Evolutionary conservation across 2,797 vertebrate species (phyloP), one percentile per base, ranked within the genome.

Genomic region (Sebastes matsubarae): DNA sequence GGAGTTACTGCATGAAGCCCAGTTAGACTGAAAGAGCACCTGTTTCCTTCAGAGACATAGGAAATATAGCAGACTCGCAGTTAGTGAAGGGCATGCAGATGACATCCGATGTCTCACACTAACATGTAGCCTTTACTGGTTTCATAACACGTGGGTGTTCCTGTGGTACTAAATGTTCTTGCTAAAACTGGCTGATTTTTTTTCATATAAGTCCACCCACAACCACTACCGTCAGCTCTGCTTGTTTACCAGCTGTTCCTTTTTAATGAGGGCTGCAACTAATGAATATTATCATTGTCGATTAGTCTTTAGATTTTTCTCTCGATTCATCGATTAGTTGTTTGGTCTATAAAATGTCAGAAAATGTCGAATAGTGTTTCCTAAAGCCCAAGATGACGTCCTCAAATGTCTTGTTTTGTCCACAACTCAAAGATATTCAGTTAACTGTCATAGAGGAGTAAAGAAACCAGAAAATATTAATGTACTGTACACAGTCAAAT

Each of bases 111-210:
- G 64, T 29, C 50, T 78, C 12, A 76, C 57, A 70, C 2, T 46
- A 25, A 52, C 54, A 70, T 67, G 65, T 46, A 71, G 24, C 29
- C n/a, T 54, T 57, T 32, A 8, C 32, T 38, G 61, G n/a, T 66
- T 34, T 68, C 63, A 69, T 80, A 77, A 67, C 36, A 55, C 9
- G 50, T 60, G 61, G 74, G 71, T 67, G 68, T 80, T 80, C 52
- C 13, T 79, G 1, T 64, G 11, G 24, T 30, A 30, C 65, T 71
- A 79, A 83, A 72, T 75, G 71, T 73, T 80, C 71, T 77, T 0
- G 27, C 50, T 11, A 55, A 78, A 82, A 57, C 60, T 9, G 63
- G 38, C 5, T 0, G 32, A 50, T 74, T 67, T 58, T 27, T 46
- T 34, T 52, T 68, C 9, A 7, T 32, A 60, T 70, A 67, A 64